These are phyloP conservation scores for Drosophila demipolita DNA, from an alignment of 2,888 invertebrate species.

Conservation along the genomic window DNA sequence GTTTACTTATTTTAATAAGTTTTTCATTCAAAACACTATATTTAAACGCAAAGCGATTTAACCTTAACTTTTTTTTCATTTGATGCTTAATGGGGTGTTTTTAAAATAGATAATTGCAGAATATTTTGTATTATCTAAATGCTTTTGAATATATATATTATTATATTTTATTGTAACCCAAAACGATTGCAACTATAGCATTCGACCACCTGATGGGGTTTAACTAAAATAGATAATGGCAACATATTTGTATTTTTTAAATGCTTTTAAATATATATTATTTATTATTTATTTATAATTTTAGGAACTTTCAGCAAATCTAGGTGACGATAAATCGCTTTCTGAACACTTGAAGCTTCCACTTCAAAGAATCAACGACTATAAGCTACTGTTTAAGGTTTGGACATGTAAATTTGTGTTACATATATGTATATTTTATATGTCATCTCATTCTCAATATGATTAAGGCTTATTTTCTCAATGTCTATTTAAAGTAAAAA, in stretches of 20 bases:
- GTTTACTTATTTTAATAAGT: background rate
- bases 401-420: constrained; percentile 57
- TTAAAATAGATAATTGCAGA: background rate
- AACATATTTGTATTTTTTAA: background rate
- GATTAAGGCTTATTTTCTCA: background rate
- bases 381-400: constrained; percentile 97
- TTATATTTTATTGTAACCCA: background rate
- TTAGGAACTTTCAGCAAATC: constrained; percentile 93
- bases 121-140: background rate
- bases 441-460: constrained; percentile 7
- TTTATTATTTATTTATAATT: constrained; percentile 66
- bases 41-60: background rate
- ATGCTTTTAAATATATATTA: background rate
- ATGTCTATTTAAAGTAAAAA: background rate
- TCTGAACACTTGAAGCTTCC: constrained; percentile 96
- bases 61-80: background rate
- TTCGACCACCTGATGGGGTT: background rate
- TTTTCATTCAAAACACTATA: background rate
- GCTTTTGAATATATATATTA: background rate
- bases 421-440: constrained; percentile 3
- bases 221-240: background rate
- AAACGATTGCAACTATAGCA: background rate
- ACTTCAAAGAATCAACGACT: constrained; percentile 98
- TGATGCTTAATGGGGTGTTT: background rate
- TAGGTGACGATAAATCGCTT: constrained; percentile 95